A percentile compares a stretch with the other conserved stretches of the same genome.
Conservation (phyloP, 2,888 invertebrate genomes). For the Caradrina clavipalpis region DNA sequence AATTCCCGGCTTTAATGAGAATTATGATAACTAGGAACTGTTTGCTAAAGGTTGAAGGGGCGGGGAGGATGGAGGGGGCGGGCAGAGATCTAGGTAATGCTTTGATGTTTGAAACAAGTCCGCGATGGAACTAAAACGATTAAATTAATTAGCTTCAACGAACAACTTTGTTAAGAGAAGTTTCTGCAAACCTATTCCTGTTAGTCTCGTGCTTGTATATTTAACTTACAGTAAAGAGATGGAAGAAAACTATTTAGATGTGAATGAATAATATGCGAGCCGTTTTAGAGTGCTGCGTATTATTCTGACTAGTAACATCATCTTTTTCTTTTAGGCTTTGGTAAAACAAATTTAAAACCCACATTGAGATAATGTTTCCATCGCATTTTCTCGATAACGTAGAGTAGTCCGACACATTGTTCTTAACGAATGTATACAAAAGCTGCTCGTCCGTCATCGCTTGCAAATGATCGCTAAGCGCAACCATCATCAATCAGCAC, state of each 20-base stretch:
- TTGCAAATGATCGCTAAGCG: slow-evolving; percentile 22
- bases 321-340: background rate
- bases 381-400: background rate
- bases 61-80: background rate
- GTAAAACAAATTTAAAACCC: background rate
- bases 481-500: slow-evolving; percentile 26
- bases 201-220: background rate
- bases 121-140: slow-evolving; percentile 21
- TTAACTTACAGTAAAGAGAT: background rate
- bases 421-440: background rate
- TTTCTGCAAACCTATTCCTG: background rate
- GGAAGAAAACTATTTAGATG: background rate
- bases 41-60: background rate
- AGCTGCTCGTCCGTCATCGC: slow-evolving; percentile 9
- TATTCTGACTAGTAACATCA: background rate
- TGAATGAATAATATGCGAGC: background rate
- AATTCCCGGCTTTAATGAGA: slow-evolving; percentile 38
- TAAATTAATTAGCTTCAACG: slow-evolving; percentile 9
- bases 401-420: background rate
- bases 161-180: background rate
- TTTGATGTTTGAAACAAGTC: slow-evolving; percentile 28
- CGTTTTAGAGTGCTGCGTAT: background rate
- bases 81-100: background rate
- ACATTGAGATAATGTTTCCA: background rate
- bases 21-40: slow-evolving; percentile 44